A percentile compares a stretch with the other conserved stretches of the same genome.
phyloP scores from a whole-genome alignment of 2,797 vertebrate genomes.

The Ptychadena robeensis region DNA sequence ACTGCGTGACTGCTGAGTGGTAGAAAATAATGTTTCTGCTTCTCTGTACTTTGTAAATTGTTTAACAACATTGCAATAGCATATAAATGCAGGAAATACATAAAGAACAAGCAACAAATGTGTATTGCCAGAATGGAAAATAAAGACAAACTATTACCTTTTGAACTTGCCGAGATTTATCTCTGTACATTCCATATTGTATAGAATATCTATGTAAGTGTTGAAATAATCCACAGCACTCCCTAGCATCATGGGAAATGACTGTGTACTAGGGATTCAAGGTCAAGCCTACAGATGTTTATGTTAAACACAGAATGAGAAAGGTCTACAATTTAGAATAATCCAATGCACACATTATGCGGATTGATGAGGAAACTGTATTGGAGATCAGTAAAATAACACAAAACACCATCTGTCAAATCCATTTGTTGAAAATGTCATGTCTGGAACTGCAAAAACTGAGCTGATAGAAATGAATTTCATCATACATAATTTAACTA shows the following conservation, averaged over 20 bases:
- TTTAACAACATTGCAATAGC: too few species aligned
- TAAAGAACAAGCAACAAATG: neutral
- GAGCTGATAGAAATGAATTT: neutral
- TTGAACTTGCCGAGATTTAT: constrained; percentile 60
- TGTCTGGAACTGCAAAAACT: neutral
- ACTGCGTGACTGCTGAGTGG: too few species aligned
- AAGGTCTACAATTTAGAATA: constrained; percentile 57
- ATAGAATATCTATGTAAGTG: constrained; percentile 64
- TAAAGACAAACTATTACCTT: neutral
- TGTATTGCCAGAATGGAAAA: neutral
- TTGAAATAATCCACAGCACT: constrained; percentile 62
- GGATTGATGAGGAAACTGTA: constrained; percentile 14
- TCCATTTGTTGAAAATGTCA: constrained; percentile 2
- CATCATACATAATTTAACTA: neutral
- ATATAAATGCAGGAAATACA: neutral
- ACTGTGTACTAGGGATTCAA: constrained; percentile 65
- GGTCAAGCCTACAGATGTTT: constrained; percentile 70
- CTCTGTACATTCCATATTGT: constrained; percentile 67
- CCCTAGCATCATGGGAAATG: constrained; percentile 64
- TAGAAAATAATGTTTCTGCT: too few species aligned
- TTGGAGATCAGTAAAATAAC: neutral
- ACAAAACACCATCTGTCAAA: neutral
- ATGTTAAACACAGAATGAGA: constrained; percentile 61
- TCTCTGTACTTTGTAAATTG: too few species aligned
- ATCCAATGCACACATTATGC: constrained; percentile 65